A percentile compares a stretch with the other conserved stretches of the same genome.
Evolutionary conservation across 2,888 invertebrate species (phyloP).

Genomic region (Junonia oenone): DNA sequence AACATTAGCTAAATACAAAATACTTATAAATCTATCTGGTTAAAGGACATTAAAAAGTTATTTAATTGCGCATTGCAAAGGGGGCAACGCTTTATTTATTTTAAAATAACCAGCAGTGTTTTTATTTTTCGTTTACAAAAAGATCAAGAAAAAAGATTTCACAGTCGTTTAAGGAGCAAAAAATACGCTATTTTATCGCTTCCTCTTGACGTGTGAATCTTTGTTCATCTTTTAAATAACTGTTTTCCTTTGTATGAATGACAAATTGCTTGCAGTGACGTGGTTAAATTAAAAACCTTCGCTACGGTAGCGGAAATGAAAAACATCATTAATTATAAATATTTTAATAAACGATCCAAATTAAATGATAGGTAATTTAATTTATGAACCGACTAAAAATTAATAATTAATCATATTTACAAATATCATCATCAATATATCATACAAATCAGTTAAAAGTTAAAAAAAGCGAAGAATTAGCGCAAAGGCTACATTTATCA

Average conservation of each 20-base stretch:
- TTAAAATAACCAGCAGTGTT: background rate
- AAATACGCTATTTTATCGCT: conserved; percentile 2
- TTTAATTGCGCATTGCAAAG: no score
- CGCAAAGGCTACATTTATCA: no score
- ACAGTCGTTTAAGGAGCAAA: background rate
- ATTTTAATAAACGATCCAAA: background rate
- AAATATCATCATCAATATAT: no score
- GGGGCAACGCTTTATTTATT: background rate
- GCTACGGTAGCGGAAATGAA: background rate
- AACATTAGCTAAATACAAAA: background rate
- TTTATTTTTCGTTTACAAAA: background rate
- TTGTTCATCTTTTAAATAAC: conserved; percentile 14
- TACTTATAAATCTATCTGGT: no score
- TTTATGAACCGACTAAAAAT: no score
- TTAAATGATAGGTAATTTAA: background rate
- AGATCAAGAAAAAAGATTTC: background rate
- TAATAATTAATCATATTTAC: no score
- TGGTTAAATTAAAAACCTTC: background rate
- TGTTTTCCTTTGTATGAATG: conserved; percentile 1
- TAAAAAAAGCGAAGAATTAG: no score
- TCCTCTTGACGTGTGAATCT: conserved; percentile 12
- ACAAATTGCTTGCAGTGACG: background rate
- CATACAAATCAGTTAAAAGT: no score
- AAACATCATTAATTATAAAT: background rate
- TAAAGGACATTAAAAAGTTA: no score